Evolutionary conservation across 1,140 invertebrate species (phyloP).

Genomic region (Meteorus sp.): DNA sequence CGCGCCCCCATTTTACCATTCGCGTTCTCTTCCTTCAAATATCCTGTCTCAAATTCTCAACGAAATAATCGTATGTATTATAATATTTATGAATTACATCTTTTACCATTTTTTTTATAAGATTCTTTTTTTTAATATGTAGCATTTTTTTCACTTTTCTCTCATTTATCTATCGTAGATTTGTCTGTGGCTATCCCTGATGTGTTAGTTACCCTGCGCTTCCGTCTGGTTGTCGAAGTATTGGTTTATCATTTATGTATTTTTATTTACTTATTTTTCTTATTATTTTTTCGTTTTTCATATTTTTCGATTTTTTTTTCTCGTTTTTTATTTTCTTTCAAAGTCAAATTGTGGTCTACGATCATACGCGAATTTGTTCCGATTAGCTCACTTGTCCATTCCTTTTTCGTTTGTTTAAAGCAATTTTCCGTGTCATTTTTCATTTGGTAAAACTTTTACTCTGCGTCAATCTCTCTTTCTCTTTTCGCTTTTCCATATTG

Average conservation of each 20-base stretch:
- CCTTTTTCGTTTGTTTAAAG: background rate
- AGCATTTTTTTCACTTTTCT: conserved; percentile 35
- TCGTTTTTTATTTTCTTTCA: conserved; percentile 20
- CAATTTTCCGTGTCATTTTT: background rate
- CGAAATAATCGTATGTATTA: conserved; percentile 54
- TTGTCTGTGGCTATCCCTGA: conserved; percentile 61
- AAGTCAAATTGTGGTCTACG: conserved; percentile 11
- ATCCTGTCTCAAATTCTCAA: conserved; percentile 38
- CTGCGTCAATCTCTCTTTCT: no score
- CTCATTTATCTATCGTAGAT: conserved; percentile 59
- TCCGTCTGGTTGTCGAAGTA: conserved; percentile 61
- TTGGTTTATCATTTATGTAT: conserved; percentile 55
- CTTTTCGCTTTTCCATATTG: no score
- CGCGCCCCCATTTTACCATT: conserved; percentile 19
- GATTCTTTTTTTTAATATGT: conserved; percentile 54
- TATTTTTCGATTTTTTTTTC: conserved; percentile 20
- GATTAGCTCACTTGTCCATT: background rate
- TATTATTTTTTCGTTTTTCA: no score
- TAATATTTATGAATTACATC: conserved; percentile 40
- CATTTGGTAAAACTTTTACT: no score
- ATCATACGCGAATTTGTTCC: background rate
- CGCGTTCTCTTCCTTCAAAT: conserved; percentile 18
- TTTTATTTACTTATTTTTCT: conserved; percentile 34
- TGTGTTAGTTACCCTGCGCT: conserved; percentile 61
- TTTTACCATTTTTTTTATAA: conserved; percentile 53